Evolutionary conservation across 2,797 vertebrate species (phyloP).

Genomic region (Rhinophrynus dorsalis): DNA sequence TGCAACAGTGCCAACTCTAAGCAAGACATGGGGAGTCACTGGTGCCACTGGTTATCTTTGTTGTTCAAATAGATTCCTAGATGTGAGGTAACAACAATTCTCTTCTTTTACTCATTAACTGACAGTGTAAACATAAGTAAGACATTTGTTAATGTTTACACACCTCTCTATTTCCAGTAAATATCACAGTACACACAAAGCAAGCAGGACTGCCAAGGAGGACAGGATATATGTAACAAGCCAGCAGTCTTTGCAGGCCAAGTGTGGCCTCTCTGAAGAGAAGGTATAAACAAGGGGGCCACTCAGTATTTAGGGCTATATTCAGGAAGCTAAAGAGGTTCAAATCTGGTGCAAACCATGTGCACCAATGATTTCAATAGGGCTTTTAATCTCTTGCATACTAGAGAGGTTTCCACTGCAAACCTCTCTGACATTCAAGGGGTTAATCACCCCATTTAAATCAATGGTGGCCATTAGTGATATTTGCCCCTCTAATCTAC

Average conservation of each 20-base stretch:
- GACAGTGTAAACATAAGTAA: conserved; percentile 44
- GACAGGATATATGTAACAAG: neutral
- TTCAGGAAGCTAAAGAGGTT: too few species aligned
- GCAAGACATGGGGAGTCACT: neutral
- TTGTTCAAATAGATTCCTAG: conserved; percentile 37
- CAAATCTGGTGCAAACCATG: too few species aligned
- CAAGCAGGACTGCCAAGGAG: neutral
- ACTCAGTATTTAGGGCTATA: too few species aligned
- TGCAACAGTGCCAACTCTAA: conserved; percentile 1
- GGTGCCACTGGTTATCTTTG: conserved; percentile 35
- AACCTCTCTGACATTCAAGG: too few species aligned
- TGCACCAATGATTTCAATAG: too few species aligned
- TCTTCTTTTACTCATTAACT: conserved; percentile 45
- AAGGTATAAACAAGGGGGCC: too few species aligned
- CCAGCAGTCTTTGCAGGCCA: neutral
- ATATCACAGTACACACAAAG: conserved; percentile 29
- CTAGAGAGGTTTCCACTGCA: too few species aligned
- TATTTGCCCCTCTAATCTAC: too few species aligned
- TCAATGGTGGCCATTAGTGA: too few species aligned
- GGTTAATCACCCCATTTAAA: too few species aligned
- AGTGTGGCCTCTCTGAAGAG: neutral
- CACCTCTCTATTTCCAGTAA: conserved; percentile 43
- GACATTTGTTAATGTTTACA: conserved; percentile 50
- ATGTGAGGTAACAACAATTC: conserved; percentile 45
- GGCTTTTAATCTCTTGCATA: too few species aligned